phyloP scores from a whole-genome alignment of 2,113 vertebrate genomes.

The Gnathonemus longibarbis region DNA sequence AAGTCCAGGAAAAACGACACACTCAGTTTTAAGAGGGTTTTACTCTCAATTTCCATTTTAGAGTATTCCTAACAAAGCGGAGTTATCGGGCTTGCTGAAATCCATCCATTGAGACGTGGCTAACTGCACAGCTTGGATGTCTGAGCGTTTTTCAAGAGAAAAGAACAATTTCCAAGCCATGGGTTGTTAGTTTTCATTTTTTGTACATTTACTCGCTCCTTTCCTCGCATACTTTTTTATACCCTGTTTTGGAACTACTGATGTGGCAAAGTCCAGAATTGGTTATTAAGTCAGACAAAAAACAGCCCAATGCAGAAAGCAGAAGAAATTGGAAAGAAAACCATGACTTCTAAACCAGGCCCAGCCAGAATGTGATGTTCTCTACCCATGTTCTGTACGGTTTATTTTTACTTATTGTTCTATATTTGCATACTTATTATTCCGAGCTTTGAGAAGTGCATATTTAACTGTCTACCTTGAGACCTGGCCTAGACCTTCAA shows the following conservation, averaged over 20 bases:
- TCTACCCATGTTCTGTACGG: background rate
- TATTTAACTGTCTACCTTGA: background rate
- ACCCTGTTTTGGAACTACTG: conserved; percentile 37
- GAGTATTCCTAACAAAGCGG: conserved; percentile 53
- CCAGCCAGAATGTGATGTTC: background rate
- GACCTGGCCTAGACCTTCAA: background rate
- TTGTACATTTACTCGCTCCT: conserved; percentile 27
- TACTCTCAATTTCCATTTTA: conserved; percentile 32
- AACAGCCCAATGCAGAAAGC: conserved; percentile 41
- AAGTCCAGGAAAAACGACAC: background rate
- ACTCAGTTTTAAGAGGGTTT: background rate
- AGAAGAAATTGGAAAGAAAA: conserved; percentile 32
- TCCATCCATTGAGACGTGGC: conserved; percentile 55
- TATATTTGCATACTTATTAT: background rate
- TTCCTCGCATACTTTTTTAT: conserved; percentile 20
- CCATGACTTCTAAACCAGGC: background rate
- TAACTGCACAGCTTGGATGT: conserved; percentile 54
- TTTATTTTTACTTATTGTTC: background rate
- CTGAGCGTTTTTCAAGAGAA: conserved; percentile 43
- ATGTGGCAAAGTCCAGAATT: conserved; percentile 38
- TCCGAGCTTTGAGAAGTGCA: background rate
- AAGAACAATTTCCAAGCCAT: conserved; percentile 51
- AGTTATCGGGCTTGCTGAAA: conserved; percentile 52
- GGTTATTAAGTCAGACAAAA: conserved; percentile 37
- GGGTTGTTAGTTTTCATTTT: conserved; percentile 53